Evolutionary conservation across 1,140 invertebrate species (phyloP).

Genomic region (Drosophila subpulchrella): DNA sequence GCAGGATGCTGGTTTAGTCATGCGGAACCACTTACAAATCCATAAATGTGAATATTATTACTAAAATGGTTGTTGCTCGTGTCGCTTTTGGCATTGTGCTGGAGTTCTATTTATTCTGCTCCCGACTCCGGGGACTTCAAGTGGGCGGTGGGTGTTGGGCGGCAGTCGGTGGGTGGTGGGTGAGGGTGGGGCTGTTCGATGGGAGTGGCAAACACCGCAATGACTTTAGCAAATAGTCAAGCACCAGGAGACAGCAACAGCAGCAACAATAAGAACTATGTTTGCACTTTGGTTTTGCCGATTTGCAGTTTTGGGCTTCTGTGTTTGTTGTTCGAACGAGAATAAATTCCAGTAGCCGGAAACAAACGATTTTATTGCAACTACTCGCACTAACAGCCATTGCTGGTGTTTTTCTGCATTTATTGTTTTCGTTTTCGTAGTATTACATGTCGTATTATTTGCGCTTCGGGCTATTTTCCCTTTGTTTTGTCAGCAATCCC

Average conservation of each 20-base stretch:
- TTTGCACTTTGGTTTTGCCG: conserved; percentile 80
- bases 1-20: conserved; percentile 68
- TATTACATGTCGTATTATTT: conserved; percentile 78
- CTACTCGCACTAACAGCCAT: conserved; percentile 41
- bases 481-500: conserved; percentile 61
- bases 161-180: background rate
- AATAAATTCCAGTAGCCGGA: conserved; percentile 82
- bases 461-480: conserved; percentile 64
- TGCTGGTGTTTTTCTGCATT: conserved; percentile 53
- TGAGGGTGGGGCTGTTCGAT: background rate
- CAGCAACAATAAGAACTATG: conserved; percentile 57
- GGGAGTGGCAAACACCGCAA: conserved; percentile 63
- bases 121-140: conserved; percentile 37
- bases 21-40: conserved; percentile 81
- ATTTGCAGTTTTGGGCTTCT: conserved; percentile 72
- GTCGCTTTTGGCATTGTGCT: conserved; percentile 58
- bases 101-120: conserved; percentile 35
- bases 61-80: conserved; percentile 66
- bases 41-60: conserved; percentile 83
- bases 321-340: conserved; percentile 69
- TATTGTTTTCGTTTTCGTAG: conserved; percentile 55
- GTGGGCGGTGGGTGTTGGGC: conserved; percentile 20
- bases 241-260: conserved; percentile 49
- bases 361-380: conserved; percentile 81
- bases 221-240: conserved; percentile 81